Percentiles rank a stretch among this genome's conserved stretches.
These are phyloP conservation scores for Thunnus maccoyii DNA, from an alignment of 2,113 vertebrate genomes.

Conservation along the genomic window DNA sequence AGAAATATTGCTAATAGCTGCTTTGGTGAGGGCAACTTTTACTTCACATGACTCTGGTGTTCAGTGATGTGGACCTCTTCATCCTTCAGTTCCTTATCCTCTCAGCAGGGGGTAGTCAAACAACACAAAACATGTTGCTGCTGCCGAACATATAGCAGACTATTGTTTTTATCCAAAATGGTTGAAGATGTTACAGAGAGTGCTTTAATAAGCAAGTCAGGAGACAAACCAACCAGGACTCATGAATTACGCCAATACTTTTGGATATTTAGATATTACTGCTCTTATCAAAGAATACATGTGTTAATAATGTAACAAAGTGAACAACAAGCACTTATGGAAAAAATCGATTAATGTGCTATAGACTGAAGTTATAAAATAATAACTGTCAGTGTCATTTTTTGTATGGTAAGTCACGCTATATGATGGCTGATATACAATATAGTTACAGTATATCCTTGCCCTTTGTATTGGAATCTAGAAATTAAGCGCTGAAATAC, in stretches of 20 bases:
- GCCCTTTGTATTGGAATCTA: too few relatives aligned
- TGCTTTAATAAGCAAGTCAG: background rate
- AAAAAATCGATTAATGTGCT: background rate
- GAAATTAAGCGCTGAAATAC: too few relatives aligned
- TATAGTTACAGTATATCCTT: background rate
- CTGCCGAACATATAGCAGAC: background rate
- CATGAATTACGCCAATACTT: background rate
- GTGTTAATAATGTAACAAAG: background rate
- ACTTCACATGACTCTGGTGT: slow-evolving; percentile 11
- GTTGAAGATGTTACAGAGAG: background rate
- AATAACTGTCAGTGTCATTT: background rate
- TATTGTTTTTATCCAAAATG: slow-evolving; percentile 3
- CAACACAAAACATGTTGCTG: slow-evolving; percentile 23
- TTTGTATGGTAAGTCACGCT: background rate
- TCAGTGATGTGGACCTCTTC: slow-evolving; percentile 16
- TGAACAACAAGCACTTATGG: background rate
- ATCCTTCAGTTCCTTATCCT: slow-evolving; percentile 57
- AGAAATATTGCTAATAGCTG: slow-evolving; percentile 19
- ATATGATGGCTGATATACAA: background rate
- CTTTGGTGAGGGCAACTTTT: slow-evolving; percentile 25
- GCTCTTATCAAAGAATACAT: background rate
- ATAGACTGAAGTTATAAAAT: slow-evolving; percentile 3
- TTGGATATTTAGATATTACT: background rate
- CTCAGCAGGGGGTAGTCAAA: slow-evolving; percentile 77
- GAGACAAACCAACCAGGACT: background rate